Evolutionary conservation across 2,797 vertebrate species (phyloP).

Genomic region (Poeciliopsis paucimaculata): DNA sequence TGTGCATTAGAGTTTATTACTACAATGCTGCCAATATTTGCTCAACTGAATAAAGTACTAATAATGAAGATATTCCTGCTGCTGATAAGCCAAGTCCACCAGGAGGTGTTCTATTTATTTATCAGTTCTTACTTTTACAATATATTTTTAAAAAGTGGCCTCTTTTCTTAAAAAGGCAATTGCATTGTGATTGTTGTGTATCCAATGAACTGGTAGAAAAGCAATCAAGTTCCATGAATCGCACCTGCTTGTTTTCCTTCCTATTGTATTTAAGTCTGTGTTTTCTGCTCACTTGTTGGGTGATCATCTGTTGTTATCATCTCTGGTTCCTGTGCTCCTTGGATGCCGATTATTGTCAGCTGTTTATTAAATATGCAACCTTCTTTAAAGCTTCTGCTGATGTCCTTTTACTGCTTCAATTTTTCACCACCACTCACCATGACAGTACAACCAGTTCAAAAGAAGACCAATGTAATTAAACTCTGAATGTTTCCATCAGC

Average conservation of each 20-base stretch:
- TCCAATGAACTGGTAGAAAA: neutral
- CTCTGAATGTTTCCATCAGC: neutral
- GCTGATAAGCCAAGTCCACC: neutral
- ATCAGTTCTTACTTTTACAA: neutral
- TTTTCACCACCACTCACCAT: neutral
- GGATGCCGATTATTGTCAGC: neutral
- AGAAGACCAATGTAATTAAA: neutral
- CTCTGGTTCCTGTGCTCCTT: neutral
- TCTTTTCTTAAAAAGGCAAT: neutral
- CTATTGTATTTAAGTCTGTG: neutral
- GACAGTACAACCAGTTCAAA: neutral
- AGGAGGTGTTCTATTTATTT: neutral
- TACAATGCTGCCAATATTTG: neutral
- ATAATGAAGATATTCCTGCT: neutral
- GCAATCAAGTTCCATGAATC: neutral
- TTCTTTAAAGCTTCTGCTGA: neutral
- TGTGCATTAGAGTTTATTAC: neutral
- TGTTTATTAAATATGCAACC: too few relatives aligned
- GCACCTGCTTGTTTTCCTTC: neutral
- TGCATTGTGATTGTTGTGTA: neutral
- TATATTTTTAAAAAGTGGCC: neutral
- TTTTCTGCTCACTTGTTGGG: neutral
- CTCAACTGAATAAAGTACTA: neutral
- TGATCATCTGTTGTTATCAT: neutral
- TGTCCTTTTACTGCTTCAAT: neutral